phyloP scores from a whole-genome alignment of 2,113 vertebrate genomes.

The Pteropus alecto region DNA sequence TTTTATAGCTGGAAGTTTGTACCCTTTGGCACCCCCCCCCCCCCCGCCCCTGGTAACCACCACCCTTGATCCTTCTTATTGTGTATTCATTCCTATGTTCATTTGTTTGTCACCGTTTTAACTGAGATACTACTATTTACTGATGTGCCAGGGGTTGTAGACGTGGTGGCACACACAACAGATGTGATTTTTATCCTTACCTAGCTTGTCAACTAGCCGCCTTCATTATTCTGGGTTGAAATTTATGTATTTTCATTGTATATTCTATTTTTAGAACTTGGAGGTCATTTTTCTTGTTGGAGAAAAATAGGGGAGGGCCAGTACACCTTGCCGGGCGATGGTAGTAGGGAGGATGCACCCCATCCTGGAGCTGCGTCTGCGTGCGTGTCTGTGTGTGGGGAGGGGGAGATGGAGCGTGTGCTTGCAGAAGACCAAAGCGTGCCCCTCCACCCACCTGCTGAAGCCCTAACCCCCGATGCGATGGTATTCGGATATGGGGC shows the following conservation, averaged over 20 bases:
- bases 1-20: neutral
- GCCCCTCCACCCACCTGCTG: neutral
- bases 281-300: neutral
- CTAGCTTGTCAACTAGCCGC: neutral
- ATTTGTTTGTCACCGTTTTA: neutral
- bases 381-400: neutral
- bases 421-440: neutral
- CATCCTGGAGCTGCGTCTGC: too few species aligned
- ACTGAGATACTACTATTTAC: neutral
- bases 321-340: neutral
- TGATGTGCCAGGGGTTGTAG: too few species aligned
- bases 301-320: neutral
- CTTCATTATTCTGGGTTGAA: neutral
- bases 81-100: neutral
- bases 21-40: neutral
- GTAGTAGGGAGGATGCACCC: neutral
- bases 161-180: neutral
- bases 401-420: neutral
- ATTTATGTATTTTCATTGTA: neutral
- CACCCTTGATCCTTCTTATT: neutral
- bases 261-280: neutral
- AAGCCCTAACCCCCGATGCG: neutral
- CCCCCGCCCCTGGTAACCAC: too few species aligned
- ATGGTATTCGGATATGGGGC: neutral
- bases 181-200: neutral